Evolutionary conservation across 2,888 invertebrate genomes (phyloP).

Genomic region (Apantesis nais): DNA sequence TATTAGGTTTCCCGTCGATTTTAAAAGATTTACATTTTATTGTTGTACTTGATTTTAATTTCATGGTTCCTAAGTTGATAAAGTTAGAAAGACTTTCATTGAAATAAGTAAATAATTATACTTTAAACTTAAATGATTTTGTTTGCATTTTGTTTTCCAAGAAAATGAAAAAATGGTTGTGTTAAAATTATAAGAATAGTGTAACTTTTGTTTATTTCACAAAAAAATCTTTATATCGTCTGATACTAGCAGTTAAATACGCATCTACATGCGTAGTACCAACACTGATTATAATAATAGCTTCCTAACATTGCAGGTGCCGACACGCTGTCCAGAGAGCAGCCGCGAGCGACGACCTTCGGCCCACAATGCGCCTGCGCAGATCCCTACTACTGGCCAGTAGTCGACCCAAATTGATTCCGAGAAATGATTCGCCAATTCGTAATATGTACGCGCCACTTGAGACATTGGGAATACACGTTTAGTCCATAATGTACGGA

Average conservation of each 20-base stretch:
- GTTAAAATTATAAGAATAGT: background rate
- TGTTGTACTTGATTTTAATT: background rate
- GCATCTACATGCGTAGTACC: background rate
- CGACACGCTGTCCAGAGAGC: slow-evolving; percentile 69
- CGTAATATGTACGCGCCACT: slow-evolving; percentile 41
- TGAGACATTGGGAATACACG: slow-evolving; percentile 45
- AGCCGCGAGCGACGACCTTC: slow-evolving; percentile 64
- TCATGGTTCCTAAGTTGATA: background rate
- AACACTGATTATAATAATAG: background rate
- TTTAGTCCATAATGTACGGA: slow-evolving; percentile 26
- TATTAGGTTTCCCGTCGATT: no score
- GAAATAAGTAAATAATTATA: no score
- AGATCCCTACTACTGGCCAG: slow-evolving; percentile 40
- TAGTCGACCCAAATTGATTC: slow-evolving; percentile 59
- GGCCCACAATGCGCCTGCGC: slow-evolving; percentile 53
- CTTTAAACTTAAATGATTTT: no score
- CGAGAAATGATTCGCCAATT: slow-evolving; percentile 49
- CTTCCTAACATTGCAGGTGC: slow-evolving; percentile 48
- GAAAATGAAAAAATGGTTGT: background rate
- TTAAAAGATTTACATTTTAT: background rate
- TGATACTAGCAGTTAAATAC: background rate
- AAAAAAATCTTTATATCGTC: background rate
- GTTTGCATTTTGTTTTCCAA: background rate
- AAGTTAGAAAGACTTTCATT: background rate
- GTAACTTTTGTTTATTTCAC: background rate